These are phyloP conservation scores for Bombus waltoni DNA, from an alignment of 1,140 invertebrate species.

Conservation along the genomic window DNA sequence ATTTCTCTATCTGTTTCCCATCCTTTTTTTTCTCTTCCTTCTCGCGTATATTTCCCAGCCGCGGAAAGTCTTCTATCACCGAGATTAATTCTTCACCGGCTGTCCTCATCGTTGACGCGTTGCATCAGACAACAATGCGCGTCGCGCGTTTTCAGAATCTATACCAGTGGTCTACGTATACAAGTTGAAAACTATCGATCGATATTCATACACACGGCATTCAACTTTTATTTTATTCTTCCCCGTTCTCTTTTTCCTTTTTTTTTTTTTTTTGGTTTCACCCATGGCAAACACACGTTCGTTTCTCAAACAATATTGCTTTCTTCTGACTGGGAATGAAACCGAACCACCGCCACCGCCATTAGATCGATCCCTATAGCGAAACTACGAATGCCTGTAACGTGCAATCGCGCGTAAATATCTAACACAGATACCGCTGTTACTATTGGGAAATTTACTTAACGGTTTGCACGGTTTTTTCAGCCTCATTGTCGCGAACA, in stretches of 20 bases:
- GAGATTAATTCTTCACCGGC: conserved; percentile 48
- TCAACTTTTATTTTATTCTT: conserved; percentile 26
- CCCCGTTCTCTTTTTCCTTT: background rate
- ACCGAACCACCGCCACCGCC: background rate
- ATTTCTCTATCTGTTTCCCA: background rate
- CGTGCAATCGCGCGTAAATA: conserved; percentile 27
- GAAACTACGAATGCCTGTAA: conserved; percentile 2
- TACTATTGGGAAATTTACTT: conserved; percentile 43
- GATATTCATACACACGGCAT: conserved; percentile 5
- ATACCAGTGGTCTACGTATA: background rate
- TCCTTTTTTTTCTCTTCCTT: background rate
- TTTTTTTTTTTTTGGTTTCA: background rate
- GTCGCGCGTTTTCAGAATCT: conserved; percentile 30
- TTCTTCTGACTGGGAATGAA: conserved; percentile 15
- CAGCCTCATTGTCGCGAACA: conserved; percentile 9
- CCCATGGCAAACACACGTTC: background rate
- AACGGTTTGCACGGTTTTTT: conserved; percentile 31
- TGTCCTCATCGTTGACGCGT: conserved; percentile 43
- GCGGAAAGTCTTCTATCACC: conserved; percentile 35
- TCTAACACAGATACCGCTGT: conserved; percentile 23
- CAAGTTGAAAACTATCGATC: conserved; percentile 26
- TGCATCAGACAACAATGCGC: conserved; percentile 33
- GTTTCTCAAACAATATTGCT: conserved; percentile 38
- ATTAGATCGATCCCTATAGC: conserved; percentile 18
- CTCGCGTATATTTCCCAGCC: conserved; percentile 25